Base-by-base conservation (phyloP, 2,113 vertebrate genomes). In the Poicephalus gulielmi region DNA sequence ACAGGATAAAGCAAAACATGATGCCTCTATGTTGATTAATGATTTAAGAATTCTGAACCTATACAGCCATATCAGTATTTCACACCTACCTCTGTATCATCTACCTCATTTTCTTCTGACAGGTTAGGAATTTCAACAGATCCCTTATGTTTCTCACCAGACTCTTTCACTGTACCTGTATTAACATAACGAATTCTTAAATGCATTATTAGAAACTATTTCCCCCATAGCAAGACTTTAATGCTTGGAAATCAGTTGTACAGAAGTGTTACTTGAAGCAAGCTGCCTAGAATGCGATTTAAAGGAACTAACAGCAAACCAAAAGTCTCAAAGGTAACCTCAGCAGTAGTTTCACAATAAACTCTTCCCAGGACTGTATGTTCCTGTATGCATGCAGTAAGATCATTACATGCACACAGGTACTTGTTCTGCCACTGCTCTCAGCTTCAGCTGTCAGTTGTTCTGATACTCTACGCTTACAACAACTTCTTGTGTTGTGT, bases 51-150 rank as follows among this genome's bases (percentile, higher is more conserved):
- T 31, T 83, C 81, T 62, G 81, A 85, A 68, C 91, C 96, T 95
- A 10, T 73, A 83, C 2, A 89, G 77, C 77, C 95, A 3, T 93
- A 69, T 10, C 86, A 79, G 70, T 89, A 80, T 91, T 92, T 88
- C 66, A 71, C 73, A 94, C 86, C 94, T 96, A 97, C 97, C 96
- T 98, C 97, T 28, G 97, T 97, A 96, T 98, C 97, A 95, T 97
- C 96, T 68, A 98, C 97, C 96, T 97, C 97, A 88, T 98, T 98
- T 97, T 98, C 98, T 97, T 98, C 98, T 94, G 98, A 98, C 90
- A 98, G 97, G 94, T 79, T 98, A 95, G 96, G 96, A 96, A 98
- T 98, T 97, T 98, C 98, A 96, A 98, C 91, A 95, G 96, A 90
- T 91, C 97, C 97, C 92, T 97, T 98, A 94, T 97, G 97, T 91